Evolutionary conservation across 2,888 invertebrate species (phyloP).

Genomic region (Notodonta dromedarius): DNA sequence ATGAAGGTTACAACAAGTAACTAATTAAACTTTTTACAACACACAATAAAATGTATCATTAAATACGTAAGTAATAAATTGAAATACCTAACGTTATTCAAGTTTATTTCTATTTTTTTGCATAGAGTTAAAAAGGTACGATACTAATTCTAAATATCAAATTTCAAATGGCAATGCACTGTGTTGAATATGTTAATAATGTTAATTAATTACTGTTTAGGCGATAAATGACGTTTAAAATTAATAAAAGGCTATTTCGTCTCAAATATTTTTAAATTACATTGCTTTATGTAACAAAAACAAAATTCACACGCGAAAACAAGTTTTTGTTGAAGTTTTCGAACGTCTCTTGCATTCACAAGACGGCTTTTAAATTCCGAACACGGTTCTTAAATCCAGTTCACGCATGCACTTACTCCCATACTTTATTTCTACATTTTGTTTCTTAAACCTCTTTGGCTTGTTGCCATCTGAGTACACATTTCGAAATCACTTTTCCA

Average conservation of each 20-base stretch:
- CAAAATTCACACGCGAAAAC: background rate
- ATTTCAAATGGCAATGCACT: too few relatives aligned
- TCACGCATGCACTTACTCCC: conserved; percentile 35
- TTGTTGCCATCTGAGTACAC: background rate
- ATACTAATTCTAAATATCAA: too few relatives aligned
- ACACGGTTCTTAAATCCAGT: conserved; percentile 22
- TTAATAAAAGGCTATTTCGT: background rate
- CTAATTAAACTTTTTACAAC: conserved; percentile 31
- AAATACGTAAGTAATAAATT: background rate
- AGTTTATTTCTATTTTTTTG: background rate
- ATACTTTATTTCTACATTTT: conserved; percentile 41
- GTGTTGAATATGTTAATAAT: too few relatives aligned
- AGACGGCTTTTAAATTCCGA: conserved; percentile 11
- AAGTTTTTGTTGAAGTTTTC: background rate
- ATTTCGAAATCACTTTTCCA: conserved; percentile 15
- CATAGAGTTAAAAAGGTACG: background rate
- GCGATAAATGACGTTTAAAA: background rate
- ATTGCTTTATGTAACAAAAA: background rate
- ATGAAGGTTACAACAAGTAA: conserved; percentile 16
- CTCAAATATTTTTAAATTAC: background rate
- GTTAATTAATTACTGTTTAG: background rate
- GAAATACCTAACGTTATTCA: background rate
- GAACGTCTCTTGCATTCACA: conserved; percentile 8
- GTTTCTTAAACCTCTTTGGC: conserved; percentile 15
- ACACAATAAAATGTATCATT: background rate